phyloP scores from a whole-genome alignment of 2,888 invertebrate species.

The Latrodectus elegans region DNA sequence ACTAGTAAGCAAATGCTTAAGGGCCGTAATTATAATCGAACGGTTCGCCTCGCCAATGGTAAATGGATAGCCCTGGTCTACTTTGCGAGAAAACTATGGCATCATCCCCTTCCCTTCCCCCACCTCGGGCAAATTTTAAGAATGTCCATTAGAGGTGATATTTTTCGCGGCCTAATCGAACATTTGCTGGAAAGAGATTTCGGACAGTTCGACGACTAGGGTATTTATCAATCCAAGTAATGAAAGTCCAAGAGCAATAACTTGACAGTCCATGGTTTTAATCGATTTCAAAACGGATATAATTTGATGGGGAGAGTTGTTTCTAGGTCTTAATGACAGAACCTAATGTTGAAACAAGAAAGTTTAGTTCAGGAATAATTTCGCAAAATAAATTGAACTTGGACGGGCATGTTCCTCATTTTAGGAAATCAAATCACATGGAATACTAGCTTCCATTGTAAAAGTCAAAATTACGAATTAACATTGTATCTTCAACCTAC shows the following conservation, averaged over 20 bases:
- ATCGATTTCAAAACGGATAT: too few species aligned
- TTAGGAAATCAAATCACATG: too few species aligned
- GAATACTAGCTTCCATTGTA: too few species aligned
- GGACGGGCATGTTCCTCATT: too few species aligned
- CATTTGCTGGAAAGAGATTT: slow-evolving; percentile 13
- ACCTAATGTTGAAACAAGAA: too few species aligned
- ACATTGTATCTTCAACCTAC: too few species aligned
- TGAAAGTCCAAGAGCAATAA: background rate
- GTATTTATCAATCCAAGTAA: slow-evolving; percentile 21
- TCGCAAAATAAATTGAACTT: too few species aligned
- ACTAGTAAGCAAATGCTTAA: slow-evolving; percentile 63
- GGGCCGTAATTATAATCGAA: slow-evolving; percentile 65
- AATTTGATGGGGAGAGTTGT: too few species aligned
- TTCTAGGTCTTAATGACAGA: too few species aligned
- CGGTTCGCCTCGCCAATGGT: slow-evolving; percentile 47
- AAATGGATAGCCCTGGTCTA: slow-evolving; percentile 57
- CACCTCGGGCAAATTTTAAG: slow-evolving; percentile 48
- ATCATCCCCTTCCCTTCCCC: slow-evolving; percentile 13
- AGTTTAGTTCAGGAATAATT: too few species aligned
- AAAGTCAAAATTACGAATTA: too few species aligned
- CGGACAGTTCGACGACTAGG: slow-evolving; percentile 21
- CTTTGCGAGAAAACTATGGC: slow-evolving; percentile 52
- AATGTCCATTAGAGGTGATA: slow-evolving; percentile 61
- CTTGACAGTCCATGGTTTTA: background rate
- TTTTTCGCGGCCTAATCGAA: slow-evolving; percentile 56